These are phyloP conservation scores for Aphidius ervi DNA, from an alignment of 1,140 invertebrate genomes.

Conservation along the genomic window DNA sequence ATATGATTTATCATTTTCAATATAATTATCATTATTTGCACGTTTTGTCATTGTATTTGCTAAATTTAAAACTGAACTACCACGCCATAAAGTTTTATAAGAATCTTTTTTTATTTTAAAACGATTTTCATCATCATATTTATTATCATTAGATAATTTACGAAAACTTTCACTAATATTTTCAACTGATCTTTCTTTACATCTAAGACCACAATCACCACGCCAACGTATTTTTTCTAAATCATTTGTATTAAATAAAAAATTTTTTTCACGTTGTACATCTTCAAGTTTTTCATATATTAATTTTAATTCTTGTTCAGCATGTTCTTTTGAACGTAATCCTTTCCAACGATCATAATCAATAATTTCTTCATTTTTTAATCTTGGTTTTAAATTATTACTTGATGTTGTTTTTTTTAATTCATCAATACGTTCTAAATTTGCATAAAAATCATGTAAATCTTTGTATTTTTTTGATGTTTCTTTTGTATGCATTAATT, in stretches of 20 bases:
- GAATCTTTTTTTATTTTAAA: constrained; percentile 55
- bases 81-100: constrained; percentile 79
- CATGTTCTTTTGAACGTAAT: constrained; percentile 71
- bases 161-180: constrained; percentile 74
- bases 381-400: constrained; percentile 64
- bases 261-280: constrained; percentile 78
- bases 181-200: constrained; percentile 82
- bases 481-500: constrained; percentile 66
- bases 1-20: constrained; percentile 31
- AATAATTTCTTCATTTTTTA: constrained; percentile 72
- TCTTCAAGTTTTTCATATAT: constrained; percentile 74
- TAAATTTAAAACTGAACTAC: constrained; percentile 73
- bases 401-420: constrained; percentile 73
- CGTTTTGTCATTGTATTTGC: constrained; percentile 63
- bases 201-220: constrained; percentile 72
- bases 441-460: constrained; percentile 80
- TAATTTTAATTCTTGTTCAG: constrained; percentile 74
- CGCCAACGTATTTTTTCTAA: constrained; percentile 67
- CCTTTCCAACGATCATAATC: constrained; percentile 85
- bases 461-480: constrained; percentile 80
- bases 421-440: constrained; percentile 78
- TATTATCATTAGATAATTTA: constrained; percentile 52
- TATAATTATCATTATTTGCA: constrained; percentile 29
- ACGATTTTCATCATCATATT: constrained; percentile 29
- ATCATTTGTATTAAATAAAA: constrained; percentile 74